phyloP scores from a whole-genome alignment of 1,140 invertebrate species.

The Drosophila watanabei region DNA sequence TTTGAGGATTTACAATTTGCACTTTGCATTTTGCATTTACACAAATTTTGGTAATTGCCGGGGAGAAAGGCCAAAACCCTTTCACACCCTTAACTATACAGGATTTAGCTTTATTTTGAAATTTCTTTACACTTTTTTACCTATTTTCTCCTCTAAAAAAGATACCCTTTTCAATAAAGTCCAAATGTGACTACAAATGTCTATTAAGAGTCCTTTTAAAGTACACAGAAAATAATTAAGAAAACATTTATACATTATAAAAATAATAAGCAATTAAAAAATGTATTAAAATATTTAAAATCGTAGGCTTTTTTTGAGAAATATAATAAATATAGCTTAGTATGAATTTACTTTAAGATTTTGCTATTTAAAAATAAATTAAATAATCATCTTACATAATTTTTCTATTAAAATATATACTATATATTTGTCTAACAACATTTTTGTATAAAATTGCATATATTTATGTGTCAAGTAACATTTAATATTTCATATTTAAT shows the following conservation, averaged over 20 bases:
- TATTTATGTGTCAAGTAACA: background rate
- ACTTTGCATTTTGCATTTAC: constrained; percentile 52
- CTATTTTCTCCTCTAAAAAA: background rate
- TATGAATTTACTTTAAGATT: background rate
- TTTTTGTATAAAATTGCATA: no score
- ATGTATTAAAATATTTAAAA: background rate
- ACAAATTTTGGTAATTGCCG: constrained; percentile 56
- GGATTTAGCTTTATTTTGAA: background rate
- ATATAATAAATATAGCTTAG: background rate
- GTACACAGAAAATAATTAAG: background rate
- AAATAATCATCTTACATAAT: background rate
- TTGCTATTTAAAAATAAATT: background rate
- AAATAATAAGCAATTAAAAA: background rate
- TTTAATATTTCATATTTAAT: background rate
- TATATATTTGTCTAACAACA: no score
- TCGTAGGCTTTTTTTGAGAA: background rate
- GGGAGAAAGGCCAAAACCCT: background rate
- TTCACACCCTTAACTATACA: constrained; percentile 19
- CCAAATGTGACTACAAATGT: background rate
- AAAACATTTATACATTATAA: background rate
- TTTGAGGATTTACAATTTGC: constrained; percentile 52
- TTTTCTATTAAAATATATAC: background rate
- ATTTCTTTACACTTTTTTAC: background rate
- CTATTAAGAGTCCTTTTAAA: background rate
- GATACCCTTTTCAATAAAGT: background rate